Conservation (phyloP, 2,113 vertebrate genomes). For the Symphodus melops region DNA sequence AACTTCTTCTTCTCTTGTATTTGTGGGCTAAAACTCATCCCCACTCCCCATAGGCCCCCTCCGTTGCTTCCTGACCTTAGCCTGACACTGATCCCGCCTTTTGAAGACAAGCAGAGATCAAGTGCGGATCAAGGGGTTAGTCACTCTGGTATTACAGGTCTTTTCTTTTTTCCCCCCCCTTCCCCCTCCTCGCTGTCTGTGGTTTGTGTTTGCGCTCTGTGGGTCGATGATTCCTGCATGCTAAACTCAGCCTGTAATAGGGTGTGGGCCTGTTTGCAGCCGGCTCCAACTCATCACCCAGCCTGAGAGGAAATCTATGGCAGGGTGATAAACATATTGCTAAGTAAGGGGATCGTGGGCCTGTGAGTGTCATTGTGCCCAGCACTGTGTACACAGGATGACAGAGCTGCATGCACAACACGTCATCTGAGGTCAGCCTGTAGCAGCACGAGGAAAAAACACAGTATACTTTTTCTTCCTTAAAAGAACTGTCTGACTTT, state of each 20-base stretch:
- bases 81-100: conserved; percentile 64
- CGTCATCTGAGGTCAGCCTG: conserved; percentile 34
- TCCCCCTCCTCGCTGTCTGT: conserved; percentile 4
- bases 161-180: background rate
- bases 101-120: conserved; percentile 73
- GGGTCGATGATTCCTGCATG: conserved; percentile 38
- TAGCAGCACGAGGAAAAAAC: background rate
- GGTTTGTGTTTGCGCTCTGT: conserved; percentile 27
- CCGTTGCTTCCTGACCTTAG: conserved; percentile 66
- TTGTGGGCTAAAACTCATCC: conserved; percentile 50
- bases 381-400: conserved; percentile 30
- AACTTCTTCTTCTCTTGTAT: conserved; percentile 55
- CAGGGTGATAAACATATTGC: conserved; percentile 60
- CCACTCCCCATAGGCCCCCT: conserved; percentile 26
- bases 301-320: conserved; percentile 60
- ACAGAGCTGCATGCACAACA: conserved; percentile 9
- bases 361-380: conserved; percentile 32
- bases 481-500: too few species aligned
- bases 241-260: conserved; percentile 42
- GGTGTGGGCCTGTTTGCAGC: conserved; percentile 40
- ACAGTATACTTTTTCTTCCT: too few species aligned
- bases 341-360: conserved; percentile 48
- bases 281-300: conserved; percentile 39
- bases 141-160: conserved; percentile 23
- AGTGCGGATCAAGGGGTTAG: conserved; percentile 60